Evolutionary conservation across 1,140 invertebrate genomes (phyloP).

Genomic region (Teleogryllus occipitalis): DNA sequence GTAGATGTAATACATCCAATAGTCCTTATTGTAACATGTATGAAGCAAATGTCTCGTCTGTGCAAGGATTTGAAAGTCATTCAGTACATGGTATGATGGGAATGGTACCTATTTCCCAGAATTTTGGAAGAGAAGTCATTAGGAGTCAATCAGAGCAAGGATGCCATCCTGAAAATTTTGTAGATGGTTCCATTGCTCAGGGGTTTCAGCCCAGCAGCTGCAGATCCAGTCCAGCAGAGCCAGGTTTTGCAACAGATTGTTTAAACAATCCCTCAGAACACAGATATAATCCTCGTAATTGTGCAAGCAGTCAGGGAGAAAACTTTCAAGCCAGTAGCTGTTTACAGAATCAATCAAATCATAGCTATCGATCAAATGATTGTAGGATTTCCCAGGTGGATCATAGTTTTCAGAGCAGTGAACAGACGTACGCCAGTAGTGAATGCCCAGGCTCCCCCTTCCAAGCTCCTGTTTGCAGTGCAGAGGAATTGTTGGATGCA

Average conservation of each 20-base stretch:
- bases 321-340: background rate
- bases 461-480: background rate
- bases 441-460: background rate
- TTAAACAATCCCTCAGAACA: background rate
- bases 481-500: background rate
- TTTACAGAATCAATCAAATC: background rate
- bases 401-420: background rate
- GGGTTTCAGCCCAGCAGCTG: background rate
- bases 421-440: background rate
- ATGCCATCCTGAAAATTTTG: slow-evolving; percentile 6
- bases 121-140: background rate
- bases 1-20: background rate
- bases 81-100: background rate
- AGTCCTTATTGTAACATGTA: background rate
- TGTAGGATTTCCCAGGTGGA: background rate
- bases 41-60: background rate
- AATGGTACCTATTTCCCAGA: background rate
- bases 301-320: background rate
- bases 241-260: background rate
- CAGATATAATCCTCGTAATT: background rate
- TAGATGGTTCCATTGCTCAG: background rate
- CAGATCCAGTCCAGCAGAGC: background rate
- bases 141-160: background rate
- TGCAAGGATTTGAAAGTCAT: slow-evolving; percentile 1
- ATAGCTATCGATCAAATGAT: background rate